These are phyloP conservation scores for Tachycineta bicolor DNA, from an alignment of 2,113 vertebrate species.

Conservation along the genomic window DNA sequence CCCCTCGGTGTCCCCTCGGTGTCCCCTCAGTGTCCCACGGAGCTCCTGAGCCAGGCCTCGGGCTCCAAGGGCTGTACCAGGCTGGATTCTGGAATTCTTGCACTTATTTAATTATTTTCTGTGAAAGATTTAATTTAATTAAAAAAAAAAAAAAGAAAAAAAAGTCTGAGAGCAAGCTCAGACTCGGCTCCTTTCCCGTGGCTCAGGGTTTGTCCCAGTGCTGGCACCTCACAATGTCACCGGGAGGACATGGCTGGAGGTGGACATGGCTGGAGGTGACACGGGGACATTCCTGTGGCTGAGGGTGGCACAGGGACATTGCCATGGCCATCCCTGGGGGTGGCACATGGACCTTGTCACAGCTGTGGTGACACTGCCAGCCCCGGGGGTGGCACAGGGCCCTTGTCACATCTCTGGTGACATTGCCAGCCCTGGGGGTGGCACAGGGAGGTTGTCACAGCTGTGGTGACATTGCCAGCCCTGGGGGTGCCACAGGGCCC, in stretches of 20 bases:
- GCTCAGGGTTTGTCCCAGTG: no score
- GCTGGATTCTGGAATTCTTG: not conserved
- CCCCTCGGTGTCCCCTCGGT: not conserved
- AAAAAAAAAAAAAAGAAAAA: not conserved
- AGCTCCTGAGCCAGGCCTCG: not conserved
- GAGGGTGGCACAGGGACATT: accelerated
- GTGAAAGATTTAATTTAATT: not conserved
- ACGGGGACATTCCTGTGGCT: not conserved
- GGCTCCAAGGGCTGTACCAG: not conserved
- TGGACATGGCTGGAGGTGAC: not conserved
- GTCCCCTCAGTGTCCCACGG: accelerated
- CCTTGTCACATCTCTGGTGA: not conserved
- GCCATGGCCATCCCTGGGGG: no score
- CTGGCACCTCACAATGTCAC: no score
- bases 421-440: not conserved
- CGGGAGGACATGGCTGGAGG: no score
- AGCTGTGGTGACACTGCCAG: no score
- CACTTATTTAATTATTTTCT: not conserved
- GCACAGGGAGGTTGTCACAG: not conserved
- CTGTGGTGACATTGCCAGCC: no score
- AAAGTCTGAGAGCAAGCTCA: no score
- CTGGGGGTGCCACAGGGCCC: not conserved
- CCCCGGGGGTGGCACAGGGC: not conserved
- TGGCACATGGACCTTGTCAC: not conserved
- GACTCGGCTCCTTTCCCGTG: no score